These are phyloP conservation scores for Thaumetopoea pityocampa DNA, from an alignment of 1,140 invertebrate species.

Conservation along the genomic window DNA sequence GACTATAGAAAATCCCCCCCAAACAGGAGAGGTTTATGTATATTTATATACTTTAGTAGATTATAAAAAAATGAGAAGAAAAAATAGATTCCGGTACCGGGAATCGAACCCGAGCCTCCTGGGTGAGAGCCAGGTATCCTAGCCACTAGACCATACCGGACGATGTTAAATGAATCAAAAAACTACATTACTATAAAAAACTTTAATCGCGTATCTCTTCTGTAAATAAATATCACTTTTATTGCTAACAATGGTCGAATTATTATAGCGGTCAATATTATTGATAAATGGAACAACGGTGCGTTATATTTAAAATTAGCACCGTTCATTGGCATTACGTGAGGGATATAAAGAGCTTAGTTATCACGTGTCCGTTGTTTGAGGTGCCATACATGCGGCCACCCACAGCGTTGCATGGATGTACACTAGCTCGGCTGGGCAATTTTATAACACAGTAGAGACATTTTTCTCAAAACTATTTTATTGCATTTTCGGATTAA, in stretches of 20 bases:
- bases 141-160: slow-evolving; percentile 28
- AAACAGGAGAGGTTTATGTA: too few relatives aligned
- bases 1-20: too few relatives aligned
- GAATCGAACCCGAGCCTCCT: slow-evolving; percentile 38
- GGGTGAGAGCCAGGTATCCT: slow-evolving; percentile 29
- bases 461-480: too few relatives aligned
- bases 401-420: slow-evolving; percentile 32
- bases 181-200: background rate
- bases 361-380: slow-evolving; percentile 30
- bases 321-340: slow-evolving; percentile 15
- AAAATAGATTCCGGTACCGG: slow-evolving; percentile 31
- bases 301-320: slow-evolving; percentile 18
- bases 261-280: slow-evolving; percentile 9
- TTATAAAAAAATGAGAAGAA: slow-evolving; percentile 5
- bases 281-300: slow-evolving; percentile 16
- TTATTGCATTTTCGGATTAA: too few relatives aligned
- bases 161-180: background rate
- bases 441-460: too few relatives aligned
- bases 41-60: too few relatives aligned
- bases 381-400: slow-evolving; percentile 28
- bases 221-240: slow-evolving; percentile 7
- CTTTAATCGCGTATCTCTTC: background rate
- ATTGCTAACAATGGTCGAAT: slow-evolving; percentile 1
- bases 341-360: slow-evolving; percentile 15
- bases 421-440: too few relatives aligned